Base-by-base conservation (phyloP, 2,797 vertebrate species). In the Melanitta fusca region DNA sequence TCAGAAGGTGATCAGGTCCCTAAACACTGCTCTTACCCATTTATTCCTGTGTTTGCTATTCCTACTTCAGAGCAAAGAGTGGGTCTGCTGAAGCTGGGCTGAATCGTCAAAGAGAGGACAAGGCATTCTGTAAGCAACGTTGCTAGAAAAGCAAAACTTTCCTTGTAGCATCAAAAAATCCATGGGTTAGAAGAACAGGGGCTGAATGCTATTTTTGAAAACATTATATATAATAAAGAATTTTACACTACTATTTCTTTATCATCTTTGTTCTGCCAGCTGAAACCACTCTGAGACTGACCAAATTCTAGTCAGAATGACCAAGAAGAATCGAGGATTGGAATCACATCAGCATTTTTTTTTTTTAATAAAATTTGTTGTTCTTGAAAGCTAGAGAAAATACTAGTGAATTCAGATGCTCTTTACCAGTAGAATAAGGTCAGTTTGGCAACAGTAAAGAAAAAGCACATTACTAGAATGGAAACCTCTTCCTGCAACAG, bases 401-500 rank as follows among this genome's bases (percentile, higher is more conserved):
- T 10, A 45, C 8, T 25, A 56, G 24, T 36, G 56, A 75, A 66
- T 27, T n/a, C 65, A 71, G 43, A 64, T 25, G 27, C 15, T 43
- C 41, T 84, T 53, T 75, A 38, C 43, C 8, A 36, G 49, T 45
- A 32, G 24, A 72, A 65, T 32, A 79, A 85, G 27, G 41, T 72
- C 34, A 27, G 0, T 61, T 56, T 71, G 66, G 53, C 62, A 85
- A 36, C 25, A 24, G 65, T 19, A 21, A 77, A 85, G 53, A 60
- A 70, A 43, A 74, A 69, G 24, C 36, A 58, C 13, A 10, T 51
- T 57, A 43, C 19, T 13, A 69, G 66, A 91, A 92, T 8, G 36
- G 15, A 87, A 28, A 91, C 54, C 32, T 56, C 32, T 70, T 81
- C 72, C 61, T 64, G 49, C 25, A 95, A 95, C 21, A 94, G 94